Evolutionary conservation across 37 sponge, comb jelly and placozoan species (phyloP).

Genomic region (Haliclona indistincta): DNA sequence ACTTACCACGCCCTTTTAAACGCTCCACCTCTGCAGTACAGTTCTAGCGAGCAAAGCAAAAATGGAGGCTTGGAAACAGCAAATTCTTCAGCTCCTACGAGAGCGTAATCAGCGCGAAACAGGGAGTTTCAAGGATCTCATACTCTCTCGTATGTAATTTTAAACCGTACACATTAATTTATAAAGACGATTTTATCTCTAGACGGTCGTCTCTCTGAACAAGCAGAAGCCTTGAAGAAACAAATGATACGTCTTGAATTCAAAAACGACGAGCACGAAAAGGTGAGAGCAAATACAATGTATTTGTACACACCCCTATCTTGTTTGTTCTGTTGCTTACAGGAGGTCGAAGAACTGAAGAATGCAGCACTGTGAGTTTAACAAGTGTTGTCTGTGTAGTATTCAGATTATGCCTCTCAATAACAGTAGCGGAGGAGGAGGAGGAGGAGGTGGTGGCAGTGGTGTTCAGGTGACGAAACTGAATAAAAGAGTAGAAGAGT

Average conservation of each 20-base stretch:
- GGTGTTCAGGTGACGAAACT: neutral
- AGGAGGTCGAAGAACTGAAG: neutral
- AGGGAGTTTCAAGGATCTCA: slow-evolving; percentile 48
- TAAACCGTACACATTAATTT: neutral
- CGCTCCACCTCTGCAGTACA: too few species aligned
- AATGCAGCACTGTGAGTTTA: neutral
- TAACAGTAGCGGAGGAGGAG: neutral
- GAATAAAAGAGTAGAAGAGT: slow-evolving; percentile 24
- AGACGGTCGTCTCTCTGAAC: slow-evolving; percentile 55
- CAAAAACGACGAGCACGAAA: slow-evolving; percentile 52
- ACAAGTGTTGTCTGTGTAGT: neutral
- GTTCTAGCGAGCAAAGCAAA: neutral
- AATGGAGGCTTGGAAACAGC: slow-evolving; percentile 27
- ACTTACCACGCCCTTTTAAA: too few species aligned
- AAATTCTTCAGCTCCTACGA: slow-evolving; percentile 38
- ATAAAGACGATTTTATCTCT: neutral
- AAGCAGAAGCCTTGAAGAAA: slow-evolving; percentile 29
- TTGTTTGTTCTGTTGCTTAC: neutral
- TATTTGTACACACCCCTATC: slow-evolving; percentile 1
- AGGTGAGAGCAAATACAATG: slow-evolving; percentile 7
- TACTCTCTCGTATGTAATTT: slow-evolving; percentile 32
- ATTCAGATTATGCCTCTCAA: neutral
- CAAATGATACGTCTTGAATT: slow-evolving; percentile 43
- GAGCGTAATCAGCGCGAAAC: slow-evolving; percentile 37
- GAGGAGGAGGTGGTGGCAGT: neutral